phyloP scores from a whole-genome alignment of 2,888 invertebrate species.

The Anagyrus pseudococci region DNA sequence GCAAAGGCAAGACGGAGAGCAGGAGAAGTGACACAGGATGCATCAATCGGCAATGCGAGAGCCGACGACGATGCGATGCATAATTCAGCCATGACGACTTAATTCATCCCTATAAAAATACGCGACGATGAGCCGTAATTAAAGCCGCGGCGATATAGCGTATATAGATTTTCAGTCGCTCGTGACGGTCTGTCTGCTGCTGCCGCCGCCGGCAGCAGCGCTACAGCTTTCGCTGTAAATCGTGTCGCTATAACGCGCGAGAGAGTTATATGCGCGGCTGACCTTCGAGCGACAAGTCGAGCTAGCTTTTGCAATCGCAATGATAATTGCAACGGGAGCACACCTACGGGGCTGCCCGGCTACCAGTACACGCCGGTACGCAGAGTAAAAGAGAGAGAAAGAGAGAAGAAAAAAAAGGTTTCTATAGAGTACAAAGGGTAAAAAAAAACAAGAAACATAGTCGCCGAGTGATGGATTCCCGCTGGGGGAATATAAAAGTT shows the following conservation, averaged over 20 bases:
- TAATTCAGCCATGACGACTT: conserved; percentile 9
- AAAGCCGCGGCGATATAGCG: conserved; percentile 18
- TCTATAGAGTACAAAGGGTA: conserved; percentile 23
- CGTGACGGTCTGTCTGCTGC: neutral
- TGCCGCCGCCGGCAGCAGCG: no score
- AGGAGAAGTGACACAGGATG: conserved; percentile 10
- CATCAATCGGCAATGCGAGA: conserved; percentile 21
- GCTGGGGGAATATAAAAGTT: conserved; percentile 11
- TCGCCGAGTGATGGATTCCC: conserved; percentile 4
- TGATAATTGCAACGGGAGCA: conserved; percentile 38
- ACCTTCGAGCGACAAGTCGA: conserved; percentile 30
- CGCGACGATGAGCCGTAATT: conserved; percentile 19
- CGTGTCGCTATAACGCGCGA: no score
- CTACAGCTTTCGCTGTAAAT: no score
- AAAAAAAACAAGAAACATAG: conserved; percentile 21
- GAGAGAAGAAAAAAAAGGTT: neutral
- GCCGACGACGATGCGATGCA: no score
- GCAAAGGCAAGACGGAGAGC: conserved; percentile 3
- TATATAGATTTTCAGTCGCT: conserved; percentile 7
- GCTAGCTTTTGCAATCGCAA: conserved; percentile 33
- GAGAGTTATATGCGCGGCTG: conserved; percentile 15
- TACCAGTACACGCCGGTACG: no score
- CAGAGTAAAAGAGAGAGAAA: no score
- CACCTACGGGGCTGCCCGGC: no score
- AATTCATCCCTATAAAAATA: conserved; percentile 22